These are phyloP conservation scores for Limonius californicus DNA, from an alignment of 1,140 invertebrate genomes.

Conservation along the genomic window DNA sequence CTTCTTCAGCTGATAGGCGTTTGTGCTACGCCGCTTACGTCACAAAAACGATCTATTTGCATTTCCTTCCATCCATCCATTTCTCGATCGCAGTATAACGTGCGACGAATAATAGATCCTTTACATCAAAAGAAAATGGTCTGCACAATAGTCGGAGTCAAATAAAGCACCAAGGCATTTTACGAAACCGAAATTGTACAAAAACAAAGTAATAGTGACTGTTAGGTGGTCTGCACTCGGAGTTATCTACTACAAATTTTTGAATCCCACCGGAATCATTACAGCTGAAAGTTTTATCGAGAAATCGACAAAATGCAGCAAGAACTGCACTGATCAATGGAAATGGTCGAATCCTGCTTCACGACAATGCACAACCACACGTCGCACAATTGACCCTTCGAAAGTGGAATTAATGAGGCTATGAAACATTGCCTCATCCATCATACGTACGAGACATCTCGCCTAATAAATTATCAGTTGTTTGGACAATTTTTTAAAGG, in stretches of 20 bases:
- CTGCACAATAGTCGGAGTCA: background rate
- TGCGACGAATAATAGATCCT: background rate
- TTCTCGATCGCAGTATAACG: no score
- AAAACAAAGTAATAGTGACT: background rate
- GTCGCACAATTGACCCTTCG: background rate
- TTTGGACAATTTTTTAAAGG: background rate
- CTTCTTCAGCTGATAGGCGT: background rate
- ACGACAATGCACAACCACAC: no score
- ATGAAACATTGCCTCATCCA: background rate
- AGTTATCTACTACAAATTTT: no score
- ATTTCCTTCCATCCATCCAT: no score
- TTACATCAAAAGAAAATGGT: background rate
- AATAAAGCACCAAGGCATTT: no score
- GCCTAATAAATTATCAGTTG: background rate
- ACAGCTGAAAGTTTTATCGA: background rate
- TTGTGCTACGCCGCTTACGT: no score
- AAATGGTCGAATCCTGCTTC: background rate
- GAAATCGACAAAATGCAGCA: no score
- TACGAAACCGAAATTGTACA: no score
- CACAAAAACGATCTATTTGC: no score
- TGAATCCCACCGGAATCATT: background rate
- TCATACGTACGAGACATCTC: no score
- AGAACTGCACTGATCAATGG: background rate
- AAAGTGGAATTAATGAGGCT: background rate
- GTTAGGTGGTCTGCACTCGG: background rate